Evolutionary conservation across 2,113 vertebrate species (phyloP), one percentile per base, ranked within the genome.

Genomic region (Pleuronectes platessa): DNA sequence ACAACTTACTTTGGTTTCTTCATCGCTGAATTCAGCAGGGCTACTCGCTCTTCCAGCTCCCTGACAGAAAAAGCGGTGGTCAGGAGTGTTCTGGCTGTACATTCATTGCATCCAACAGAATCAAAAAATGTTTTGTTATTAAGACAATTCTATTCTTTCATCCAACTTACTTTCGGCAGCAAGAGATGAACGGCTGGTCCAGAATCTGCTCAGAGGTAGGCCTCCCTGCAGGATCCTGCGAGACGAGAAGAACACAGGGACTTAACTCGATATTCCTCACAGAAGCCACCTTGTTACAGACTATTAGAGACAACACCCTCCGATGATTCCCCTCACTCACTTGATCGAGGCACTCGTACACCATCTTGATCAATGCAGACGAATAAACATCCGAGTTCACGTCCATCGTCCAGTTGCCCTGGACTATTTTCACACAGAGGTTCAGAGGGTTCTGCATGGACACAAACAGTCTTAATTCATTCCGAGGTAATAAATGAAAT

Each of bases 381-480:
- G 96, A 96, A 84, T 97, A 98, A 59, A 96, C 88, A 65, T 94
- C 96, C 0, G 96, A 95, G 90, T 97, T 96, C 78, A 98, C 94
- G 61, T 99, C 97, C 97, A 97, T 97, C 45, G 97, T 96, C 14
- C 97, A 96, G 91, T 98, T 98, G 67, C 98, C 98, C 85, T 99
- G 97, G 35, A 99, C 97, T 68, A 99, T 99, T 95, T 99, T 99
- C 86, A 99, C 97, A 90, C 98, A 99, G 45, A 99, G 93, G 88
- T 99, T 99, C 85, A 99, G 92, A 5, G 97, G 95, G 83, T 99
- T 99, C 98, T 99, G 92, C 53, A 40, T 17, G 86, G 88, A 94
- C 66, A 89, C 15, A 70, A 54, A 70, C 18, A 65, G 12, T 49
- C 59, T 68, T 0, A 26, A 18, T 54, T n/a, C 1, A 61, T 40